phyloP scores from a whole-genome alignment of 2,113 vertebrate species.

The Ailuropoda melanoleuca region DNA sequence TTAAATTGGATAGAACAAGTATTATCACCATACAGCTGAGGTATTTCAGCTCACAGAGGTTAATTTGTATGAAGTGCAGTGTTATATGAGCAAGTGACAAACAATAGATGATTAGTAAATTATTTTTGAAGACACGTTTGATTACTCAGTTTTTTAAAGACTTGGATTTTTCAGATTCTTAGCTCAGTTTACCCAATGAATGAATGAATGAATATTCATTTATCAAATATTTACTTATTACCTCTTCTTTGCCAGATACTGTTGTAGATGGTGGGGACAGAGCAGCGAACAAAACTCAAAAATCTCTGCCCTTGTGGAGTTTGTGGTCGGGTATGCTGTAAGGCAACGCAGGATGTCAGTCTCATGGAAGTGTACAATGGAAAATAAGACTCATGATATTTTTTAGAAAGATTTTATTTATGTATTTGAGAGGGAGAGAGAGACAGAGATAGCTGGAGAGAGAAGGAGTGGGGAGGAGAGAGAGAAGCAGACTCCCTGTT shows the following conservation, averaged over 20 bases:
- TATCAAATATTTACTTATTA: neutral
- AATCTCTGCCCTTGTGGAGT: neutral
- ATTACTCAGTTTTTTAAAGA: slow-evolving; percentile 1
- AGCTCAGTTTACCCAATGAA: neutral
- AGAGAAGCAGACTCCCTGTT: neutral
- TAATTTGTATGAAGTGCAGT: neutral
- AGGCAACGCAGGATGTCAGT: neutral
- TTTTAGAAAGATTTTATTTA: neutral
- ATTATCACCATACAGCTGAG: neutral
- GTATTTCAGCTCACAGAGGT: neutral
- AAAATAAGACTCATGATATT: neutral
- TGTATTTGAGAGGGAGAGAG: neutral
- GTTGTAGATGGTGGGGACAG: neutral
- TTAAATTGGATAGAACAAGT: neutral
- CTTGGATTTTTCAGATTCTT: neutral
- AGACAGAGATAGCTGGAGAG: neutral
- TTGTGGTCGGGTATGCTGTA: neutral
- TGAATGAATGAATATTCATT: neutral
- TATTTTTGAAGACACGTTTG: slow-evolving; percentile 29
- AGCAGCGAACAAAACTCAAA: neutral
- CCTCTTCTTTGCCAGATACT: neutral
- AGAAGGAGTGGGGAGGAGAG: neutral
- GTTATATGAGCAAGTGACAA: neutral
- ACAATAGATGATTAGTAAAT: neutral
- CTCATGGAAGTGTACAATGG: neutral